phyloP scores from a whole-genome alignment of 2,797 vertebrate species.

The Paramormyrops hopkinsi region DNA sequence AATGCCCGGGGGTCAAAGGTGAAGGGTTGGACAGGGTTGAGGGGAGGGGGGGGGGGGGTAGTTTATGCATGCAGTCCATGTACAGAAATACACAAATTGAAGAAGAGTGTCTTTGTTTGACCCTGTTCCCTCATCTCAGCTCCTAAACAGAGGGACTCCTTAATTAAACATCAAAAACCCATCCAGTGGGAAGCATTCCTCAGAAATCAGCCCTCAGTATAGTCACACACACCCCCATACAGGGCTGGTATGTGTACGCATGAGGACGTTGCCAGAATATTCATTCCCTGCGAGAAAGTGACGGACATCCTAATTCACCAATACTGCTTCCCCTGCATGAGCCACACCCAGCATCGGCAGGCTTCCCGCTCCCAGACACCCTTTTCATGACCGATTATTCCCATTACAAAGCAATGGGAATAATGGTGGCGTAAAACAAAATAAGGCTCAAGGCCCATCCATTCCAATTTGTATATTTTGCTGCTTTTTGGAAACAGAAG shows the following conservation, averaged over 20 bases:
- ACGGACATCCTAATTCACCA: slow-evolving; percentile 55
- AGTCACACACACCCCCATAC: slow-evolving; percentile 43
- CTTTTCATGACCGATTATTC: slow-evolving; percentile 17
- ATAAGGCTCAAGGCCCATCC: slow-evolving; percentile 21
- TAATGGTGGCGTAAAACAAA: slow-evolving; percentile 40
- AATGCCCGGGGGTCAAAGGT: neutral
- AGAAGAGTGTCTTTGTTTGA: neutral
- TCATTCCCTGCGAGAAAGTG: slow-evolving; percentile 53
- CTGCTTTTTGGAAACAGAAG: slow-evolving; percentile 48
- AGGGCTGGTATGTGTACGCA: slow-evolving; percentile 15
- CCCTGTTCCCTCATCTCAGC: slow-evolving; percentile 17
- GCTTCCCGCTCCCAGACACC: neutral
- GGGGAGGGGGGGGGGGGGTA: neutral
- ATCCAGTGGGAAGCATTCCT: slow-evolving; percentile 43
- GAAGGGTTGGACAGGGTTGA: neutral
- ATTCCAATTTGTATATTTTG: slow-evolving; percentile 42
- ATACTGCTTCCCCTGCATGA: slow-evolving; percentile 38
- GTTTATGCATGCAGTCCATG: neutral
- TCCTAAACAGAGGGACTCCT: slow-evolving; percentile 30
- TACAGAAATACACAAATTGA: neutral
- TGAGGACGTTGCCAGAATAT: slow-evolving; percentile 47
- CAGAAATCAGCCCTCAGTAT: slow-evolving; percentile 50
- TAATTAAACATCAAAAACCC: slow-evolving; percentile 57
- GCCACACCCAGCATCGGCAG: slow-evolving; percentile 27
- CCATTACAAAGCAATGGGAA: slow-evolving; percentile 19